These are phyloP conservation scores for Anarsia innoxiella DNA, from an alignment of 2,888 invertebrate genomes.

Conservation along the genomic window DNA sequence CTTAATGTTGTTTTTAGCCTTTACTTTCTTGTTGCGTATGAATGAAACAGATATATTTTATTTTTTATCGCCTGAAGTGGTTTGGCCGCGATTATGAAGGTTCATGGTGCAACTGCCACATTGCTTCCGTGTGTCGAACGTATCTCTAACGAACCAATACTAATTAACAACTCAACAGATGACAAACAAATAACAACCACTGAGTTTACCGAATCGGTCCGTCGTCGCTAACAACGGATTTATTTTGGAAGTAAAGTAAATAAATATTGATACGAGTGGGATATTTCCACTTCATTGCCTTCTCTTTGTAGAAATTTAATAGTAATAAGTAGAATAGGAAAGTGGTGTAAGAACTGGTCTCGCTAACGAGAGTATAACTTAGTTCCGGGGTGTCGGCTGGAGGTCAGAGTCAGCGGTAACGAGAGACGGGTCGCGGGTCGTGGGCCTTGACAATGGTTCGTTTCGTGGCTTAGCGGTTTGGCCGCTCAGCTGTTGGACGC, in stretches of 20 bases:
- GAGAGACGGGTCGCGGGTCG: constrained; percentile 39
- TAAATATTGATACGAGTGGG: not conserved
- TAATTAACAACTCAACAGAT: constrained; percentile 37
- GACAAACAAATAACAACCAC: constrained; percentile 19
- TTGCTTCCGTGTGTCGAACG: constrained; percentile 40
- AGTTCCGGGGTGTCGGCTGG: constrained; percentile 21
- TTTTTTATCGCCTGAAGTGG: constrained; percentile 39
- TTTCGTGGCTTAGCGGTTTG: constrained; percentile 27
- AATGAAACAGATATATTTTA: constrained; percentile 38
- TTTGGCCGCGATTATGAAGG: constrained; percentile 41
- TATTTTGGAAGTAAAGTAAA: not conserved
- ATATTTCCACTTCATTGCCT: not conserved
- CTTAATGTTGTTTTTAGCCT: constrained; percentile 37
- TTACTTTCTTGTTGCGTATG: constrained; percentile 30
- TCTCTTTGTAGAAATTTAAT: too few species aligned
- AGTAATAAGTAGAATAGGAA: not conserved
- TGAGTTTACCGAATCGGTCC: constrained; percentile 3
- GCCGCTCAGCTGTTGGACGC: not conserved
- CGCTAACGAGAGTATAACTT: constrained; percentile 29
- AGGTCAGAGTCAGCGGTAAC: constrained; percentile 42
- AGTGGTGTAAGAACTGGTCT: not conserved
- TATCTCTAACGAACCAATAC: constrained; percentile 31
- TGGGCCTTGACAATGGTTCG: constrained; percentile 58
- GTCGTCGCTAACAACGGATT: constrained; percentile 10
- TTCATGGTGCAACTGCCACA: constrained; percentile 59